Base-by-base conservation (phyloP, 1,140 invertebrate genomes). In the Plectrocnemia conspersa region DNA sequence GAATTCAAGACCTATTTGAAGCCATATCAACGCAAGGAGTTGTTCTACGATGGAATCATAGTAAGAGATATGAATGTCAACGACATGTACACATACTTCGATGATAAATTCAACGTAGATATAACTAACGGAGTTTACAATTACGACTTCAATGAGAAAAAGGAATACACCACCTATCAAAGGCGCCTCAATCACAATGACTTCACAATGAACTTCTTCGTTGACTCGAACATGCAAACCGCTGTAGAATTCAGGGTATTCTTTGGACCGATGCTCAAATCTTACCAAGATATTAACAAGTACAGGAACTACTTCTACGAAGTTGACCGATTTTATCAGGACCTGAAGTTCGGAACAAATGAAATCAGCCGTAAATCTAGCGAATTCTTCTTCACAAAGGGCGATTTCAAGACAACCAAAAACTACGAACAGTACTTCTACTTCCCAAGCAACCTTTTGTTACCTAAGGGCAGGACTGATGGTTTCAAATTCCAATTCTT, bases 271-370 rank as follows among this genome's bases (percentile, higher is more conserved):
- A 80, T 79, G 62, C 76, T 68, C 59, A 77, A 83, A 62, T 72
- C 77, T 76, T 10, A 72, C 76, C 36, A 41, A 65, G 2, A 58
- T 78, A 65, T 79, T 10, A 63, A 64, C 9, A 68, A 82, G 3
- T 76, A 74, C 61, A 73, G 73, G 54, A 64, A 74, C 55, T 79
- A 82, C 63, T 86, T 85, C 61, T 78, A 85, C 38, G 77, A 83
- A 66, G 67, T 89, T 40, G 86, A 89, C 61, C 79, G 79, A 64
- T 89, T 86, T 67, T 62, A 78, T 23, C 78, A 80, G 63, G 76
- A 81, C 46, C 68, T 90, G 29, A 66, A 68, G 5, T 68, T 77
- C 52, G 86, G 86, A 41, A 73, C 81, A 52, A 88, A 86, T 64
- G 70, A 76, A 32, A 77, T 89, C 53, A 70, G 76, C 29, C 81